These are phyloP conservation scores for Cheilinus undulatus DNA, from an alignment of 2,113 vertebrate species.

Conservation along the genomic window DNA sequence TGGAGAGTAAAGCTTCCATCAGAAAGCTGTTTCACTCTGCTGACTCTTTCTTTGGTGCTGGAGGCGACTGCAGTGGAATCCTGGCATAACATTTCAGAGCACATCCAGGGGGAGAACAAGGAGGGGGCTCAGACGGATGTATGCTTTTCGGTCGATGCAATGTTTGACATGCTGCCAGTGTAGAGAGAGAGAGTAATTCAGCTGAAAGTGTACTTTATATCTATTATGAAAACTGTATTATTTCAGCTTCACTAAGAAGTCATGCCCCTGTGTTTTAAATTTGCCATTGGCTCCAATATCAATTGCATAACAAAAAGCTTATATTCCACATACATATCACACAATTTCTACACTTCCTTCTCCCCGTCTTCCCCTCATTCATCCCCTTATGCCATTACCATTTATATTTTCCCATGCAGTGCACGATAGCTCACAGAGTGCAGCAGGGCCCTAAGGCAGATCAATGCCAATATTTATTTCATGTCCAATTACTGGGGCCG, in stretches of 20 bases:
- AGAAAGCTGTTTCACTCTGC: background rate
- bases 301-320: background rate
- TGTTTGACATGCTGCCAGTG: background rate
- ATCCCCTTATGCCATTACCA: background rate
- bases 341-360: slow-evolving; percentile 16
- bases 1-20: background rate
- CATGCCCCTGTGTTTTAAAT: background rate
- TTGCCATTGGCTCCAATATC: background rate
- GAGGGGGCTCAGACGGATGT: background rate
- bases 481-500: slow-evolving; percentile 64
- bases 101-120: background rate
- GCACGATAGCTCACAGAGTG: slow-evolving; percentile 18
- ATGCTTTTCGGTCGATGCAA: background rate
- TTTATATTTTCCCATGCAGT: slow-evolving; percentile 42
- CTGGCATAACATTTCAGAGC: slow-evolving; percentile 7
- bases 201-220: background rate
- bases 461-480: slow-evolving; percentile 73
- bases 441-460: slow-evolving; percentile 38
- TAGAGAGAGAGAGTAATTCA: background rate
- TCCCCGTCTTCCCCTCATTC: slow-evolving; percentile 17
- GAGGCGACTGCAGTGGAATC: slow-evolving; percentile 9
- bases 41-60: background rate
- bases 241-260: background rate
- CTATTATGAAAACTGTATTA: background rate
- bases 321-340: background rate